Conservation (phyloP, 2,797 vertebrate species). For the Gallinago nigripennis region DNA sequence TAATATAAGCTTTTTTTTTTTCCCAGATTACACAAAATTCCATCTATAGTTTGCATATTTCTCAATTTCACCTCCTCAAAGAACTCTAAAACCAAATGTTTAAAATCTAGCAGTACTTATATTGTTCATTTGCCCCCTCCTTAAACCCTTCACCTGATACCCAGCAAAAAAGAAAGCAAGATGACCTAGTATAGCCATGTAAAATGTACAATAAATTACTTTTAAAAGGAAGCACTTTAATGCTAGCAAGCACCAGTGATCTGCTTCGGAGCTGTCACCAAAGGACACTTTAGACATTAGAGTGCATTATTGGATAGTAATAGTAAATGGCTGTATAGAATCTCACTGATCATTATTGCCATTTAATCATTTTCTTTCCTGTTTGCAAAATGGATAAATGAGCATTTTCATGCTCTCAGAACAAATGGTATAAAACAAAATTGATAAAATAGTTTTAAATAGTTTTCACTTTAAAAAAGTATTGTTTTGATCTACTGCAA, state of each 20-base stretch:
- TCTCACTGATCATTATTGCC: neutral
- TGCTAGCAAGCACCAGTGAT: neutral
- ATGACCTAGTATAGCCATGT: neutral
- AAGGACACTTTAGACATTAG: constrained; percentile 42
- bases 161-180: neutral
- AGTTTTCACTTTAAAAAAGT: neutral
- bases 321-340: constrained; percentile 25
- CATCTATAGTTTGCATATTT: neutral
- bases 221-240: constrained; percentile 25
- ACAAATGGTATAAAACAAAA: neutral
- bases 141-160: neutral
- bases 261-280: neutral
- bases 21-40: neutral
- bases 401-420: neutral
- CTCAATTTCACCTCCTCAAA: neutral
- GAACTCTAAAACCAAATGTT: neutral
- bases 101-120: neutral
- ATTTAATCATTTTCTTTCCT: constrained; percentile 10
- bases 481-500: neutral
- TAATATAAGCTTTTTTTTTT: neutral
- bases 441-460: constrained; percentile 4
- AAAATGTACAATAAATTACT: neutral
- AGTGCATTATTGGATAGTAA: constrained; percentile 16
- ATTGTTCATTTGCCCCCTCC: neutral
- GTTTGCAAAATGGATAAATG: neutral